A percentile compares a stretch with the other conserved stretches of the same genome.
Conservation (phyloP, 2,797 vertebrate genomes). For the Acridotheres tristis region DNA sequence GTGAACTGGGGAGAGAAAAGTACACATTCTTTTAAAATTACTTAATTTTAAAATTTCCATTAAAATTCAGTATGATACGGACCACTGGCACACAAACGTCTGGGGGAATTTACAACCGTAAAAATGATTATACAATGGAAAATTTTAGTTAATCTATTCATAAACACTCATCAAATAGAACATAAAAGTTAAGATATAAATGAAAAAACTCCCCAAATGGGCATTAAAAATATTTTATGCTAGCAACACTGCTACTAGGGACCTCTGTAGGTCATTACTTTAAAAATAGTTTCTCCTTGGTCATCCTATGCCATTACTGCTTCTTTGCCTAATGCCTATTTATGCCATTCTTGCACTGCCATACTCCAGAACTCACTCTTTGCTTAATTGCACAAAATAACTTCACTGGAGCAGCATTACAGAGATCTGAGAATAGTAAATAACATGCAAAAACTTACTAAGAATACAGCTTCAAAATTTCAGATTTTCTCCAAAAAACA, state of each 20-base stretch:
- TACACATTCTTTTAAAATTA: background rate
- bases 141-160: background rate
- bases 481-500: background rate
- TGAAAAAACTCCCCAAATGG: background rate
- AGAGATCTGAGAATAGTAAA: background rate
- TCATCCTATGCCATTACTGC: background rate
- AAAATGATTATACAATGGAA: background rate
- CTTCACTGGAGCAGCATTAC: background rate
- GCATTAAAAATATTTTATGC: background rate
- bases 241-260: background rate
- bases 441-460: background rate
- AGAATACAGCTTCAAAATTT: background rate
- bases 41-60: background rate
- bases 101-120: background rate
- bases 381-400: background rate
- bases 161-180: background rate
- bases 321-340: background rate
- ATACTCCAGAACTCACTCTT: background rate
- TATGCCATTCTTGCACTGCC: background rate
- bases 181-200: background rate
- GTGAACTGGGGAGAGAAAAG: background rate
- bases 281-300: background rate
- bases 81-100: background rate
- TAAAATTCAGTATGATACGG: background rate
- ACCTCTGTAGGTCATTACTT: background rate